These are phyloP conservation scores for Magallana angulata DNA, from an alignment of 1,140 invertebrate genomes.

Conservation along the genomic window DNA sequence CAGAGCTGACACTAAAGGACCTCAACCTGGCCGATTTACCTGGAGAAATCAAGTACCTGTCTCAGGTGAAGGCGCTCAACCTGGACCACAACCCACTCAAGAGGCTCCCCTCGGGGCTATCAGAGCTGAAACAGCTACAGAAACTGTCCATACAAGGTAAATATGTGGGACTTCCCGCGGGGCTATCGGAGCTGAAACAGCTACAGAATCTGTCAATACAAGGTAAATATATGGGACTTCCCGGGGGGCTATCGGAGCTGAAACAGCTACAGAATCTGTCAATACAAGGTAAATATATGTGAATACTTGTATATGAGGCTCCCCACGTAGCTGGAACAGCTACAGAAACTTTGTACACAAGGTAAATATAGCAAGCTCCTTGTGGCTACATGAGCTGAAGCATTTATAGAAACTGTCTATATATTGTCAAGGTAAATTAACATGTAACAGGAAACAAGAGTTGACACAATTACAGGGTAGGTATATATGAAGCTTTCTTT, in stretches of 20 bases:
- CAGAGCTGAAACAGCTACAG: slow-evolving; percentile 63
- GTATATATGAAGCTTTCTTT: no score
- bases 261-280: no score
- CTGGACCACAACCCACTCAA: slow-evolving; percentile 68
- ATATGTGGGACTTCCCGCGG: no score
- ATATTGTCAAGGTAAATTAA: no score
- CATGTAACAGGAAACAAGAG: no score
- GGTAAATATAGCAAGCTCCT: slow-evolving; percentile 48
- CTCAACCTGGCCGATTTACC: slow-evolving; percentile 63
- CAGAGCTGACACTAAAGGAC: slow-evolving; percentile 58
- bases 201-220: slow-evolving; percentile 37
- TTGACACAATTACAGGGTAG: no score
- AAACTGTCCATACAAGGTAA: slow-evolving; percentile 65
- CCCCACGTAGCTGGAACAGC: no score
- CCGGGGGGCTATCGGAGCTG: no score
- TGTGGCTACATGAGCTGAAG: no score
- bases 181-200: no score
- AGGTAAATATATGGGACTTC: slow-evolving; percentile 51
- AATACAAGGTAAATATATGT: slow-evolving; percentile 59
- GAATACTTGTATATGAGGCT: no score
- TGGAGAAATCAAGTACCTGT: slow-evolving; percentile 59
- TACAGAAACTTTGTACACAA: slow-evolving; percentile 39
- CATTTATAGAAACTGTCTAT: no score
- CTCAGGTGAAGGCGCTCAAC: slow-evolving; percentile 59
- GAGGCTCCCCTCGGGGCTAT: slow-evolving; percentile 62